A percentile compares a stretch with the other conserved stretches of the same genome.
Conservation (phyloP, 2,113 vertebrate genomes). For the Neofelis nebulosa region DNA sequence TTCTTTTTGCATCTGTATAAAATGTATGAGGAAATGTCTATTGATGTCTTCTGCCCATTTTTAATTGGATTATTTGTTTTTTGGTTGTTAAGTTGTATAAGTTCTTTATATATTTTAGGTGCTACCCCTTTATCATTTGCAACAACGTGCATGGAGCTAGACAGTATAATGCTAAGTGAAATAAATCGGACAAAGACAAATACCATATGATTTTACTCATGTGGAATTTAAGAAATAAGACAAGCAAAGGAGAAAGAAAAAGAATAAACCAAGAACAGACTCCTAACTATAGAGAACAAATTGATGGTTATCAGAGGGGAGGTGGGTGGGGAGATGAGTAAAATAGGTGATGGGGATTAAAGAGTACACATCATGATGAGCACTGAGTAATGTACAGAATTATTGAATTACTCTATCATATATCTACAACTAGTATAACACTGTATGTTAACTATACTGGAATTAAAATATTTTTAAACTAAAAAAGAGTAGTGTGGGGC, state of each 20-base stretch:
- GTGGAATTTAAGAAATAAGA: background rate
- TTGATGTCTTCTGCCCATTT: background rate
- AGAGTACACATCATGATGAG: background rate
- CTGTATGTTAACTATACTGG: background rate
- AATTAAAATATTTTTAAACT: background rate
- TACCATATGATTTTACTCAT: background rate
- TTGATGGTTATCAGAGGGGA: background rate
- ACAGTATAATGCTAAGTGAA: background rate
- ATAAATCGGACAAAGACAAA: background rate
- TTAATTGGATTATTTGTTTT: background rate
- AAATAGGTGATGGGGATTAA: background rate
- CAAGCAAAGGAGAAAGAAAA: background rate
- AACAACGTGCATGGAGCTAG: background rate
- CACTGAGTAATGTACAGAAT: background rate
- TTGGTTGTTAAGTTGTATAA: background rate
- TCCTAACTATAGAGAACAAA: background rate
- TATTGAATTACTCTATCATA: background rate
- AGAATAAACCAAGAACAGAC: background rate
- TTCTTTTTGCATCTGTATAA: constrained; percentile 1
- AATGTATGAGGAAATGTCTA: background rate
- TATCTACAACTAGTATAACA: background rate
- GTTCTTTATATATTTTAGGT: background rate
- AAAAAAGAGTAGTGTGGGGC: background rate
- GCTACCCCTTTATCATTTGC: background rate
- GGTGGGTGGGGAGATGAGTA: background rate